These are phyloP conservation scores for Meteorus sp. DNA, from an alignment of 1,140 invertebrate genomes.

Conservation along the genomic window DNA sequence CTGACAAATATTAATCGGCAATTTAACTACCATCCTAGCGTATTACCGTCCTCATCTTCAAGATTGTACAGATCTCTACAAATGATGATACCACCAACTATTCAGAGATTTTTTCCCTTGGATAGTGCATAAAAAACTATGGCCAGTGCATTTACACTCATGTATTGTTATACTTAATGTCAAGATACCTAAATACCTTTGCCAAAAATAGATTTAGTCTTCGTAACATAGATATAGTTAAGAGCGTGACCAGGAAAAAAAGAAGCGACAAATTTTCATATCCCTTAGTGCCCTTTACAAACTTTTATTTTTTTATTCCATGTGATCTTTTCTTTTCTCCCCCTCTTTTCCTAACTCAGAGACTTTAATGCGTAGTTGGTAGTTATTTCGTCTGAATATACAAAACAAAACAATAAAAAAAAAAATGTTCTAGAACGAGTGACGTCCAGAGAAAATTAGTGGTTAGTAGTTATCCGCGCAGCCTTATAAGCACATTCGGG, in stretches of 20 bases:
- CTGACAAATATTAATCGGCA: too few relatives aligned
- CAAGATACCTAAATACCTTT: conserved; percentile 60
- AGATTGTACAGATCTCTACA: conserved; percentile 48
- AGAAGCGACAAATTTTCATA: conserved; percentile 33
- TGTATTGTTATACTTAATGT: conserved; percentile 52
- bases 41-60: conserved; percentile 17
- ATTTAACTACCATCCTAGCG: background rate
- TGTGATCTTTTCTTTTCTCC: conserved; percentile 28
- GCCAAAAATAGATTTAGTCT: conserved; percentile 61
- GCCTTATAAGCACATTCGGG: conserved; percentile 43
- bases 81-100: conserved; percentile 42
- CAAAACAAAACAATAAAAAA: background rate
- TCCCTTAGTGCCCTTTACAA: conserved; percentile 19
- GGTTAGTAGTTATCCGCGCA: conserved; percentile 50
- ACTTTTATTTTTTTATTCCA: conserved; percentile 33
- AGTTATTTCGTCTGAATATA: background rate
- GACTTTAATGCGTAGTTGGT: too few relatives aligned
- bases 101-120: conserved; percentile 44
- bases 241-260: conserved; percentile 42
- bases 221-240: conserved; percentile 59
- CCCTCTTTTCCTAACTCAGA: conserved; percentile 16
- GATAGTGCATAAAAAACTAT: conserved; percentile 55
- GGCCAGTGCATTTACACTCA: conserved; percentile 58
- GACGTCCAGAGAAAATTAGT: conserved; percentile 39
- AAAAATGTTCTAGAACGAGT: conserved; percentile 31